Evolutionary conservation across 92 coral and sea anemone species (phyloP), one percentile per base, ranked within the genome.

Genomic region (Epizoanthus illoricatus): DNA sequence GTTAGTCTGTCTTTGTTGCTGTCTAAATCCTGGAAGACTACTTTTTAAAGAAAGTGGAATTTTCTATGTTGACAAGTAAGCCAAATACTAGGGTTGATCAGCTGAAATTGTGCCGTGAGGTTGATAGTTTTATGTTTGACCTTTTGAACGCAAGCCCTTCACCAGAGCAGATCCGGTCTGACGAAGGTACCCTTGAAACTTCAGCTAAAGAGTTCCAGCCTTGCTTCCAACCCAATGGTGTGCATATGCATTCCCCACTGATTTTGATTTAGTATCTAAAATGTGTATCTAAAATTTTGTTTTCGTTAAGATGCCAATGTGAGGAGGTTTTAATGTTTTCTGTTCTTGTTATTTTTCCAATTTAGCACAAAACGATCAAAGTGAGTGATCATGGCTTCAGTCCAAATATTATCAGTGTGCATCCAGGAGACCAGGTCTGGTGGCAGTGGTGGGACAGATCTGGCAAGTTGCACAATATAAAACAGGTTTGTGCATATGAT

Each of bases 361-460:
- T 36, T 56, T 57, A 92, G 97, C 90, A 91, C 60, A 83, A 79
- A 23, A 74, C 84, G 12, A 73, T 93, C 33, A 79, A 65, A 41
- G 92, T 93, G 42, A 83, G 73, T 33, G 97, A 93, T 69, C 90
- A 87, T 23, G 89, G 88, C 11, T 93, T 93, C 61, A 60, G 87
- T 11, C 97, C 97, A 0, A 79, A 87, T 76, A 87, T 93, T 24
- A 75, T 91, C 23, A 93, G 85, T 59, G 89, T 88, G 9, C 94
- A 91, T 80, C 97, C 97, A 19, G 97, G 91, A n/a, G 97, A 93
- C 63, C 82, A 88, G 73, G 92, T 93, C 54, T 91, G 88, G 88
- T 93, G 97, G 97, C 75, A 86, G 60, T 93, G 97, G 97, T 73
- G 73, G 41, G 87, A 80, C 17, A 87, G 19, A 41, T 78, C 91